Percentiles rank a stretch among this genome's conserved stretches.
These are phyloP conservation scores for Rhagium mordax DNA, from an alignment of 2,888 invertebrate species.

Conservation along the genomic window DNA sequence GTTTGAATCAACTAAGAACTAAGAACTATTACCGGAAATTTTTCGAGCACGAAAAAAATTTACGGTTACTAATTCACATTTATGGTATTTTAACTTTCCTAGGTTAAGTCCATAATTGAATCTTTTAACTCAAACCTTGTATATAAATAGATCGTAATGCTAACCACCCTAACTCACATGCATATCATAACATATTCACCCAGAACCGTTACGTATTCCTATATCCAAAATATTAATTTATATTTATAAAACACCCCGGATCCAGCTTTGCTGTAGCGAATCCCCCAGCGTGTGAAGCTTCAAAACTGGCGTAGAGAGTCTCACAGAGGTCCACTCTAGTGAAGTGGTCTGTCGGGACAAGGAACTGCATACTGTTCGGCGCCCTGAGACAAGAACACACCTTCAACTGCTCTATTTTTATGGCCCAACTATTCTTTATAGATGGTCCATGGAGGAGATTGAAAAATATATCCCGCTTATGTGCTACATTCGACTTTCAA, in stretches of 20 bases:
- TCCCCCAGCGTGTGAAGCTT: conserved; percentile 46
- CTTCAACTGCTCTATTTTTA: conserved; percentile 29
- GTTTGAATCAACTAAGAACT: too few species aligned
- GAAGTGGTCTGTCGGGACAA: conserved; percentile 56
- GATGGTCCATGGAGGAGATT: background rate
- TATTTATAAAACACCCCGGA: conserved; percentile 10
- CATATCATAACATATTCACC: too few species aligned
- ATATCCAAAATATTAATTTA: background rate
- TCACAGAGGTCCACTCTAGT: conserved; percentile 53
- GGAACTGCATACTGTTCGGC: conserved; percentile 33
- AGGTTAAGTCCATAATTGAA: too few species aligned
- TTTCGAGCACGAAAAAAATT: too few species aligned
- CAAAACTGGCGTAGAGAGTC: conserved; percentile 35
- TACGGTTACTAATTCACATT: too few species aligned
- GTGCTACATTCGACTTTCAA: background rate
- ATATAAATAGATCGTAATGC: too few species aligned
- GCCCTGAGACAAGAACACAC: conserved; percentile 25
- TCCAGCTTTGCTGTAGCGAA: conserved; percentile 35
- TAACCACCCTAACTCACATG: too few species aligned
- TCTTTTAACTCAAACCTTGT: too few species aligned
- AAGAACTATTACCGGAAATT: too few species aligned
- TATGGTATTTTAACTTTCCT: too few species aligned
- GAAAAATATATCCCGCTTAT: conserved; percentile 12
- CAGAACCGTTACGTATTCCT: too few species aligned
- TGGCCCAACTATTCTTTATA: conserved; percentile 20